These are phyloP conservation scores for Emys orbicularis DNA, from an alignment of 2,797 vertebrate genomes.

Conservation along the genomic window DNA sequence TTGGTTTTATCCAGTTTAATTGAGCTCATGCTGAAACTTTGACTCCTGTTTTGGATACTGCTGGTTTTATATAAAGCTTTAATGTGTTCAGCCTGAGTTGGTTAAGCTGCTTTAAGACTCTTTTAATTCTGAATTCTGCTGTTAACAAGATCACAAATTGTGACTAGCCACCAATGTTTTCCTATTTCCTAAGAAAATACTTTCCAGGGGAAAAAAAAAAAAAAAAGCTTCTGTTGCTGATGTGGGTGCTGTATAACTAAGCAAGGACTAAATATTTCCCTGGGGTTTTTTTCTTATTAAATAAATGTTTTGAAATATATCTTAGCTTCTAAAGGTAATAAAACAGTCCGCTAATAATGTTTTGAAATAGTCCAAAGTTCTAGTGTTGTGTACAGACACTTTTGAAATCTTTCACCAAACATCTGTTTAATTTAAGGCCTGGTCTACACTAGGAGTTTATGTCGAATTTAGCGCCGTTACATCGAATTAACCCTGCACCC, in stretches of 20 bases:
- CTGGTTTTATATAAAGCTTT: constrained; percentile 2
- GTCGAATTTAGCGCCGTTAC: too few relatives aligned
- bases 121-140: constrained; percentile 7
- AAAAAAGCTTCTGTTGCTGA: background rate
- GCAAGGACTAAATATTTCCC: background rate
- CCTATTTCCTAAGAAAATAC: constrained; percentile 13
- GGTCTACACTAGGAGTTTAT: too few relatives aligned
- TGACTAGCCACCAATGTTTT: background rate
- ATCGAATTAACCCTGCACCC: too few relatives aligned
- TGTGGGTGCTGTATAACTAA: background rate
- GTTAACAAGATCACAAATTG: background rate
- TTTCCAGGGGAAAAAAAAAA: background rate
- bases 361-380: constrained; percentile 29
- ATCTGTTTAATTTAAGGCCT: constrained; percentile 24
- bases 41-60: constrained; percentile 13
- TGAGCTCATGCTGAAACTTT: background rate
- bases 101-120: constrained; percentile 3
- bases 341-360: background rate
- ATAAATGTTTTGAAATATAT: background rate
- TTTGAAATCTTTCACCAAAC: constrained; percentile 22
- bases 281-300: background rate
- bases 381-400: background rate
- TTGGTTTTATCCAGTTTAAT: constrained; percentile 3
- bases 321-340: constrained; percentile 32
- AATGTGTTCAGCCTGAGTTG: constrained; percentile 15